Conservation (phyloP, 2,113 vertebrate genomes). For the Macquaria ambigua region DNA sequence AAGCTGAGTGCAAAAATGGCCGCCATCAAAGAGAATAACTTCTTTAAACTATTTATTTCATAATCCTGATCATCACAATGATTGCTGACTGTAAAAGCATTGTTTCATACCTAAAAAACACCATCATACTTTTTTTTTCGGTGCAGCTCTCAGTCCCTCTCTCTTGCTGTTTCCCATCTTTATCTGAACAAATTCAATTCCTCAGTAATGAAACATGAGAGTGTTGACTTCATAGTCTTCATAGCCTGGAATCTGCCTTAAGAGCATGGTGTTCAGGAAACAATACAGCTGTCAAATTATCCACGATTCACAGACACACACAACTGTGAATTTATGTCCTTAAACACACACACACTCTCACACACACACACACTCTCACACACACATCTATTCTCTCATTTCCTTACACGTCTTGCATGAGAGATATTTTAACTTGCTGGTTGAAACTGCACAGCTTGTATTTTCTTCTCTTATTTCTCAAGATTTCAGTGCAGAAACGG, state of each 20-base stretch:
- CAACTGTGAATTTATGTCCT: not conserved
- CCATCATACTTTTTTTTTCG: not conserved
- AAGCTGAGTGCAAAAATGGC: not conserved
- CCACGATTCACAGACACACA: constrained; percentile 1
- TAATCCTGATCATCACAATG: not conserved
- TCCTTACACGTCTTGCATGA: not conserved
- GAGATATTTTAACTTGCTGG: not conserved
- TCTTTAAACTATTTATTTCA: not conserved
- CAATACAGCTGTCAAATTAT: constrained; percentile 31
- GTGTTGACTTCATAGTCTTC: not conserved
- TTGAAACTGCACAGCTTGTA: not conserved
- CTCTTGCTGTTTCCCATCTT: not conserved
- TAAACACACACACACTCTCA: no score
- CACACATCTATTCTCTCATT: not conserved
- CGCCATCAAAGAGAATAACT: no score
- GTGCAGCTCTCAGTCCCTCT: not conserved
- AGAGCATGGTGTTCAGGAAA: constrained; percentile 14
- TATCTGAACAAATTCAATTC: not conserved
- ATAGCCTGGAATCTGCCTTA: not conserved
- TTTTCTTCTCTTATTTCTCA: not conserved
- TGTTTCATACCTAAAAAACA: not conserved
- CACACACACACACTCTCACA: not conserved
- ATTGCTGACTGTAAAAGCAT: not conserved
- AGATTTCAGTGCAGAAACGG: not conserved
- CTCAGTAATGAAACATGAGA: not conserved